Conservation (phyloP, 2,888 invertebrate species). For the Pemphredon lugubris region DNA sequence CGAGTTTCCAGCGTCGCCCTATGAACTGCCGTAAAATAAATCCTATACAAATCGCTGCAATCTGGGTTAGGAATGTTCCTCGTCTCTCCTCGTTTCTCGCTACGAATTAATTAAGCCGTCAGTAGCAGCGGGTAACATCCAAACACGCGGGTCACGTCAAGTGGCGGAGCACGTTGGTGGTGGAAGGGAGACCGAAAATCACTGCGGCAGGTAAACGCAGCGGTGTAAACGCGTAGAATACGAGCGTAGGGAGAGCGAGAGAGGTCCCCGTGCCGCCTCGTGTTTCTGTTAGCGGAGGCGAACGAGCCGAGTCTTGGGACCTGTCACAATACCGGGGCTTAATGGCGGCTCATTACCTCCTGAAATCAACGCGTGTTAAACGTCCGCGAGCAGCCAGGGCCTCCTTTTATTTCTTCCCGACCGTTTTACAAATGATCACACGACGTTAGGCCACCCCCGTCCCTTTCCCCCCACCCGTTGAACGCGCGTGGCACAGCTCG, state of each 20-base stretch:
- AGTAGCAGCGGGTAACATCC: constrained; percentile 66
- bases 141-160: constrained; percentile 68
- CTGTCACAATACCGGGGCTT: constrained; percentile 67
- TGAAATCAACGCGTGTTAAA: constrained; percentile 51
- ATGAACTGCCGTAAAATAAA: no score
- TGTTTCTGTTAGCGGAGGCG: neutral
- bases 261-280: neutral
- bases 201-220: constrained; percentile 25
- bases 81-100: constrained; percentile 42
- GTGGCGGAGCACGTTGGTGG: constrained; percentile 52
- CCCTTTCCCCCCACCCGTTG: constrained; percentile 8
- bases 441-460: constrained; percentile 25
- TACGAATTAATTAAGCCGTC: constrained; percentile 73
- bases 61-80: constrained; percentile 41
- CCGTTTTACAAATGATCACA: constrained; percentile 58
- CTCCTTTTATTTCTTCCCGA: constrained; percentile 6
- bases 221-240: neutral
- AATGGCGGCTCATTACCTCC: constrained; percentile 69
- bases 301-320: constrained; percentile 41
- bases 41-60: no score
- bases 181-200: constrained; percentile 49
- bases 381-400: constrained; percentile 9
- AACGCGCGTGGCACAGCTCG: neutral
- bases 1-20: no score
- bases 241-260: neutral